Percentiles rank a stretch among this genome's conserved stretches.
Conservation (phyloP, 1,140 invertebrate genomes). For the Bombus pascuorum region DNA sequence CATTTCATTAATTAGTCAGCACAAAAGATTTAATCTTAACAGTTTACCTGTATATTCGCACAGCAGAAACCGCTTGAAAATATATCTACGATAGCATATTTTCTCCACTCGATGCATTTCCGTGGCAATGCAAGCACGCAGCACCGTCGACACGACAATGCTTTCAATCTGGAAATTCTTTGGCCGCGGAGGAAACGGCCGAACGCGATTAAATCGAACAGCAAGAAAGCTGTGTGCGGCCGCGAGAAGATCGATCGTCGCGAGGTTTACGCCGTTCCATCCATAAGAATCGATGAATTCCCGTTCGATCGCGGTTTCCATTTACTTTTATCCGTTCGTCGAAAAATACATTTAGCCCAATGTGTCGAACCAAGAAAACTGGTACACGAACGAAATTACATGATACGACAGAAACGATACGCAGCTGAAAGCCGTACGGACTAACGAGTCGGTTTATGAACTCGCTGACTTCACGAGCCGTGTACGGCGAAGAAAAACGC, state of each 20-base stretch:
- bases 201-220: conserved; percentile 24
- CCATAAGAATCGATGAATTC: conserved; percentile 3
- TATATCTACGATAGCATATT: too few species aligned
- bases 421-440: rapidly evolving
- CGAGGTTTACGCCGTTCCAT: too few species aligned
- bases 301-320: not conserved
- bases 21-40: too few species aligned
- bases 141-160: conserved; percentile 4
- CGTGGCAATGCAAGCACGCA: not conserved
- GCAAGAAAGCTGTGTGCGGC: not conserved
- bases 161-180: conserved; percentile 28
- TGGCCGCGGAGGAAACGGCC: not conserved
- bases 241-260: not conserved
- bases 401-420: not conserved
- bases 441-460: conserved; percentile 21
- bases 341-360: not conserved
- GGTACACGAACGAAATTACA: not conserved
- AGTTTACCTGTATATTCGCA: too few species aligned
- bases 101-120: not conserved
- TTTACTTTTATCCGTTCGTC: not conserved
- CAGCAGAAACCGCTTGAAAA: not conserved
- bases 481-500: not conserved
- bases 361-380: not conserved
- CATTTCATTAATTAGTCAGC: not conserved
- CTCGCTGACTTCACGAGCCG: not conserved